phyloP scores from a whole-genome alignment of 2,888 invertebrate species.

The Ophraella communa region DNA sequence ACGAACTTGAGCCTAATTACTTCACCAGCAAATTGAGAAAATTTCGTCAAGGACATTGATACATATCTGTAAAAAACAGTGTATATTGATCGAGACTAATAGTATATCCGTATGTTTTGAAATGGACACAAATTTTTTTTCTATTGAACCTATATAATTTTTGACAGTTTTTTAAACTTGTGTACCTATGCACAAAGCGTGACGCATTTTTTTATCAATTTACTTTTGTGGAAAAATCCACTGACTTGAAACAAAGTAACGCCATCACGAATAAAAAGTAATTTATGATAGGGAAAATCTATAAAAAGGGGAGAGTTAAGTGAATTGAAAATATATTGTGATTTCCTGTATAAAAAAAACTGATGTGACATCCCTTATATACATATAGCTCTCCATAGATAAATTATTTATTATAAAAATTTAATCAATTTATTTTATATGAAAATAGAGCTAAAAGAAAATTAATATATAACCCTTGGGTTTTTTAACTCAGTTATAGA shows the following conservation, averaged over 20 bases:
- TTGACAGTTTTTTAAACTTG: too few relatives aligned
- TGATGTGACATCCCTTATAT: too few relatives aligned
- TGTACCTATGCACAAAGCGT: too few relatives aligned
- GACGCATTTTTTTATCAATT: too few relatives aligned
- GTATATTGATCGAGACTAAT: too few relatives aligned
- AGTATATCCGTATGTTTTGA: not conserved
- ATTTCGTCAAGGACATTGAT: not conserved
- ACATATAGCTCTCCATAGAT: too few relatives aligned
- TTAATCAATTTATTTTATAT: too few relatives aligned
- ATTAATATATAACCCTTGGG: too few relatives aligned
- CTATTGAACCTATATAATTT: not conserved
- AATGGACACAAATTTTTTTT: not conserved
- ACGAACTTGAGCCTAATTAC: not conserved
- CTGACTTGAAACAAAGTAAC: not conserved
- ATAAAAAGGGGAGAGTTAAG: constrained; percentile 8
- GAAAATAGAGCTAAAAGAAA: too few relatives aligned
- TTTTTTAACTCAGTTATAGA: too few relatives aligned
- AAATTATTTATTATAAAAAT: too few relatives aligned
- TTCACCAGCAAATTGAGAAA: not conserved
- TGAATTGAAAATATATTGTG: constrained; percentile 1
- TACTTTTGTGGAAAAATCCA: not conserved
- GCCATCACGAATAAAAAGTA: constrained; percentile 3
- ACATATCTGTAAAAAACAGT: not conserved
- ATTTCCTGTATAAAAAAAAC: not conserved
- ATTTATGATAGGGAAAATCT: constrained; percentile 6